Percentiles rank a stretch among this genome's conserved stretches.
Conservation (phyloP, 2,888 invertebrate genomes). For the Yponomeuta evonymella region DNA sequence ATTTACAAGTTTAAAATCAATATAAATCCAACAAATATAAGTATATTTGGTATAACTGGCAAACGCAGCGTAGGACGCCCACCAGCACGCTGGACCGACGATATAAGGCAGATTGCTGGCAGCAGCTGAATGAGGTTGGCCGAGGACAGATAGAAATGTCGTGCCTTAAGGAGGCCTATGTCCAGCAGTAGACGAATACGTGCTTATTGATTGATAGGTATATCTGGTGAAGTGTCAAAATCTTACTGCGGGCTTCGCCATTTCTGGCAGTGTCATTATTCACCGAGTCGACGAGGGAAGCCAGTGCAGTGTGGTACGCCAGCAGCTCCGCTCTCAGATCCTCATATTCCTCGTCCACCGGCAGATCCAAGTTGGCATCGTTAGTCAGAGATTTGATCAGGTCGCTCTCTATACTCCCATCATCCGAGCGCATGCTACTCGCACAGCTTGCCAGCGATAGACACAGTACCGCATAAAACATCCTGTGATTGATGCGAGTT, state of each 20-base stretch:
- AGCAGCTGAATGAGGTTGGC: too few species aligned
- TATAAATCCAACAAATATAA: neutral
- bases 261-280: neutral
- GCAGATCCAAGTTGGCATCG: slow-evolving; percentile 53
- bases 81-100: too few species aligned
- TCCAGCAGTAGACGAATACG: too few species aligned
- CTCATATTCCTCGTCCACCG: slow-evolving; percentile 63
- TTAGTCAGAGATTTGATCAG: slow-evolving; percentile 43
- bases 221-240: neutral
- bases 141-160: too few species aligned
- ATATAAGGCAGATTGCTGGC: too few species aligned
- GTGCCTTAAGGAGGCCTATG: too few species aligned
- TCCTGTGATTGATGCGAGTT: neutral
- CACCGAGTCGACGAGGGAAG: slow-evolving; percentile 30
- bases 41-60: too few species aligned
- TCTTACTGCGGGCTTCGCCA: slow-evolving; percentile 3
- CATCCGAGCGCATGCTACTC: neutral
- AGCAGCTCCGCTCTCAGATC: slow-evolving; percentile 61
- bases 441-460: neutral
- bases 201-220: too few species aligned
- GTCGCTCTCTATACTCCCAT: slow-evolving; percentile 7
- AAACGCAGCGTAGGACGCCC: too few species aligned
- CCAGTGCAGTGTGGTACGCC: slow-evolving; percentile 56
- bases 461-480: neutral
- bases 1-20: neutral